These are phyloP conservation scores for Papilio aristodemus DNA, from an alignment of 1,140 invertebrate genomes.

Conservation along the genomic window DNA sequence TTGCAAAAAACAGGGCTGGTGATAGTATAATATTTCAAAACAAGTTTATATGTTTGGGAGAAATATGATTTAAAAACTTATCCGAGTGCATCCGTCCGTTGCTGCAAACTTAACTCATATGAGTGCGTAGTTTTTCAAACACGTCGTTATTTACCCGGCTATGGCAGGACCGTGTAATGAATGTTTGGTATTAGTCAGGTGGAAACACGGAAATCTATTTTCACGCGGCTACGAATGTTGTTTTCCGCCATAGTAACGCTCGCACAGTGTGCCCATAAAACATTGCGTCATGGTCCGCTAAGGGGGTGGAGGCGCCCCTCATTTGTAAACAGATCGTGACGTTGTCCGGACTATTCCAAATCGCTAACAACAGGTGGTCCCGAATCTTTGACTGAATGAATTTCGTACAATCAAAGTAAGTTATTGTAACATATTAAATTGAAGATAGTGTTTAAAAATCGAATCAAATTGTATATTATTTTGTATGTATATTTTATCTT, in stretches of 20 bases:
- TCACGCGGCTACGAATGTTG: constrained; percentile 56
- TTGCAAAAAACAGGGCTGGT: too few species aligned
- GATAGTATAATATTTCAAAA: too few species aligned
- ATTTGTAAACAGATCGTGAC: constrained; percentile 77
- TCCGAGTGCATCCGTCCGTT: constrained; percentile 2
- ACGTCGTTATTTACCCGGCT: constrained; percentile 43
- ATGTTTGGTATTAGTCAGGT: constrained; percentile 49
- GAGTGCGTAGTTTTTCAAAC: constrained; percentile 41
- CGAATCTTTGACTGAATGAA: constrained; percentile 10
- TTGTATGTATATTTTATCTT: neutral
- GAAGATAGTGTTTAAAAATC: neutral
- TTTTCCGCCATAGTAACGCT: constrained; percentile 73
- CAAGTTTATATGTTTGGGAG: neutral
- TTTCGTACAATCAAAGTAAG: neutral
- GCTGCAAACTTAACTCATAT: neutral
- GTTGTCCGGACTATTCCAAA: constrained; percentile 66
- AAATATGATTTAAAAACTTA: constrained; percentile 15
- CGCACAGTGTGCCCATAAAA: constrained; percentile 62
- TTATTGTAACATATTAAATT: neutral
- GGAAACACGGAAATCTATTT: constrained; percentile 73
- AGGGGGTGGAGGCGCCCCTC: constrained; percentile 59
- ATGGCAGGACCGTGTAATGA: constrained; percentile 46
- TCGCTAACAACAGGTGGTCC: constrained; percentile 72
- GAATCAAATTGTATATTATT: neutral
- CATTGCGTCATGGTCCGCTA: constrained; percentile 66